Base-by-base conservation (phyloP, 1,140 invertebrate genomes). In the Papilio polyxenes region DNA sequence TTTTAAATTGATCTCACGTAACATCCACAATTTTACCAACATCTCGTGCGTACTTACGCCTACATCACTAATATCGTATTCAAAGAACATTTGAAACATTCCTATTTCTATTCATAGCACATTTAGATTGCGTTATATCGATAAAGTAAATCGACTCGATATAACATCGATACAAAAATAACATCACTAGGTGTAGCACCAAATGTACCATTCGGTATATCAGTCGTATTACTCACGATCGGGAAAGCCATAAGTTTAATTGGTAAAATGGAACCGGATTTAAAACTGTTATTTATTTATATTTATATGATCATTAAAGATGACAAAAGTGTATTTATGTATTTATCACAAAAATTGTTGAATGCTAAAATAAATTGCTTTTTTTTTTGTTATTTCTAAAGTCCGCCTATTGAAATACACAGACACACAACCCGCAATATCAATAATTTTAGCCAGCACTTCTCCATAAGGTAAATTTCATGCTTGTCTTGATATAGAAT, bases 91-190 rank as follows among this genome's bases (percentile, higher is more conserved):
- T 77, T 53, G n/a, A 53, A 77, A 53, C 75, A 77, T 77, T 59
- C 31, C 56, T 62, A 79, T 79, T 79, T 62, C 53, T 79, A 62
- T 79, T 79, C 77, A 79, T 79, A 79, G 77, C 49, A 51, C 77
- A 79, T 79, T 79, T 79, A 79, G 77, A 62, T 79, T 56, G 51
- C 76, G 76, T 40, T 78, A 31, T 62, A 79, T 79, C 77, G 77
- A 79, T 79, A 79, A 79, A 78, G 76, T 62, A 78, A 79, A 79
- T 79, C 51, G 53, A 78, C 51, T 56, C 49, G 77, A 79, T 79
- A 79, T 59, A 79, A 79, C 56, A 79, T 79, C 77, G 77, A 79
- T 79, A 79, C 23, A 78, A 62, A 62, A 79, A 78, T 59, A 59
- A 62, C 77, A 62, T 79, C 77, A 59, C 77, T 79, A 79, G 17